Percentiles rank a stretch among this genome's conserved stretches.
phyloP scores from a whole-genome alignment of 1,140 invertebrate genomes.

The Lordiphosa clarofinis region DNA sequence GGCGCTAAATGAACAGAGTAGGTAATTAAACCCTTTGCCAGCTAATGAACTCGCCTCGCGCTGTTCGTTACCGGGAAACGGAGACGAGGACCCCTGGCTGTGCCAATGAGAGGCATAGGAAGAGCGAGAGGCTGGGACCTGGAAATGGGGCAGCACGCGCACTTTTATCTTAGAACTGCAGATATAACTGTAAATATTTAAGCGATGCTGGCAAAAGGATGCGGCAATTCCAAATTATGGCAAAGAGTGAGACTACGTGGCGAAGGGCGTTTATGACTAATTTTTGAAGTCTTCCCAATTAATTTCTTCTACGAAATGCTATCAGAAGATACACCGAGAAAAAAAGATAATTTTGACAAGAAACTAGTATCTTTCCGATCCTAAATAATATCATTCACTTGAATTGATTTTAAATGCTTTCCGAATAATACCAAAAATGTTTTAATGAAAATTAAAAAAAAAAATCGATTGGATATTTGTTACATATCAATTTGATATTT shows the following conservation, averaged over 20 bases:
- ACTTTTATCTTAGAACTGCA: constrained; percentile 67
- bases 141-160: constrained; percentile 35
- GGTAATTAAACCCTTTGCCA: constrained; percentile 79
- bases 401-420: too few relatives aligned
- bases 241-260: neutral
- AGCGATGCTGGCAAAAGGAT: constrained; percentile 37
- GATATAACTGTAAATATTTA: constrained; percentile 64
- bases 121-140: neutral
- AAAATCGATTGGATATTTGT: too few relatives aligned
- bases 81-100: neutral
- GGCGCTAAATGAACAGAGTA: constrained; percentile 79
- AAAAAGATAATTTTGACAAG: too few relatives aligned
- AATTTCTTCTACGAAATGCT: too few relatives aligned
- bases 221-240: constrained; percentile 21
- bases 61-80: constrained; percentile 7
- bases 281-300: too few relatives aligned
- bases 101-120: neutral
- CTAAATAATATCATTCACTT: too few relatives aligned
- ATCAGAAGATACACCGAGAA: too few relatives aligned
- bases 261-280: too few relatives aligned
- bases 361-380: too few relatives aligned
- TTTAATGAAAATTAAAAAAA: too few relatives aligned
- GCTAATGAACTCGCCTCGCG: constrained; percentile 72
- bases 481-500: too few relatives aligned
- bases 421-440: too few relatives aligned